Percentiles rank a stretch among this genome's conserved stretches.
phyloP scores from a whole-genome alignment of 2,113 vertebrate genomes.

The Lates calcarifer region DNA sequence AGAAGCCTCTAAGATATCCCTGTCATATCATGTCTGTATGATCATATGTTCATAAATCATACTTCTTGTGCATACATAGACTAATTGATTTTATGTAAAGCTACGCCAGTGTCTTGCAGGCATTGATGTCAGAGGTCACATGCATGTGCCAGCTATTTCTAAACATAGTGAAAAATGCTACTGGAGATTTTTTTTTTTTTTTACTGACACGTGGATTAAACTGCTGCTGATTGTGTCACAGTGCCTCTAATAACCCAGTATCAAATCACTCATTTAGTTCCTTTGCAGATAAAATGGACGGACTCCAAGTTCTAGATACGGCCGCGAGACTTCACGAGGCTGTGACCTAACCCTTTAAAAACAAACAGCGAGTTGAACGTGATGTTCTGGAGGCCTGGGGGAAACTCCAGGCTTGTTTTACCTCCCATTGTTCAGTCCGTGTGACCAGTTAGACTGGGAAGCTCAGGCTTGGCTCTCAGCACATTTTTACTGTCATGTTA shows the following conservation, averaged over 20 bases:
- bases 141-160: background rate
- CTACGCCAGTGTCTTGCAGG: background rate
- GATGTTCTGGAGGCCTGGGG: conserved; percentile 67
- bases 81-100: background rate
- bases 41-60: background rate
- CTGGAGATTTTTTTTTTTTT: background rate
- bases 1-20: background rate
- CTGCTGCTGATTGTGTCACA: background rate
- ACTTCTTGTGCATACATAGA: background rate
- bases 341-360: conserved; percentile 59
- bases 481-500: conserved; percentile 35
- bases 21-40: background rate
- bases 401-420: conserved; percentile 73
- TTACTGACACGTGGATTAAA: conserved; percentile 3
- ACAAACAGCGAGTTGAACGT: conserved; percentile 57
- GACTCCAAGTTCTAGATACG: conserved; percentile 54
- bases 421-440: conserved; percentile 68
- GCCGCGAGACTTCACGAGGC: conserved; percentile 18
- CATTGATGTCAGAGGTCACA: background rate
- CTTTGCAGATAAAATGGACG: conserved; percentile 48
- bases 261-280: conserved; percentile 25
- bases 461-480: conserved; percentile 44
- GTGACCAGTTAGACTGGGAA: conserved; percentile 67
- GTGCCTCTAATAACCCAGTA: conserved; percentile 16
- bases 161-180: background rate